Percentiles rank a stretch among this genome's conserved stretches.
These are phyloP conservation scores for Coluber constrictor DNA, from an alignment of 2,797 vertebrate genomes.

Conservation along the genomic window DNA sequence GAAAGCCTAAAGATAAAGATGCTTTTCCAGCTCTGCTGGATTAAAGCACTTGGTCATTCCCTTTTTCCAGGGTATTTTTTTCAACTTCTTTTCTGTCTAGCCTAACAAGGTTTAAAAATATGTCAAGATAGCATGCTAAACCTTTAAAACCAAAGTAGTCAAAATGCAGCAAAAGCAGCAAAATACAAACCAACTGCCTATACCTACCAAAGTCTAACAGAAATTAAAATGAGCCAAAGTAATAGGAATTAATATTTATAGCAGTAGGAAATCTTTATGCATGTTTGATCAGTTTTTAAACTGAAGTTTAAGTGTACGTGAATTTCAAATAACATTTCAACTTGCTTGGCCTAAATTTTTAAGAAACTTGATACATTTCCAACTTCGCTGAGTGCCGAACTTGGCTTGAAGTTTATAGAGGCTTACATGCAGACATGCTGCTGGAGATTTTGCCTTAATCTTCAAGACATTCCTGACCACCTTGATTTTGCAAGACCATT, in stretches of 20 bases:
- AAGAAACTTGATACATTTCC: not conserved
- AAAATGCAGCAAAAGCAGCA: not conserved
- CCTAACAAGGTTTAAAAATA: not conserved
- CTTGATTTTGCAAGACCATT: not conserved
- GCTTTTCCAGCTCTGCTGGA: not conserved
- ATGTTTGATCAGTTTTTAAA: not conserved
- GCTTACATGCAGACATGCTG: not conserved
- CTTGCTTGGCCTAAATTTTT: not conserved
- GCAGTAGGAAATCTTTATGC: not conserved
- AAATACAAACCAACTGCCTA: not conserved
- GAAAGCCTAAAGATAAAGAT: not conserved
- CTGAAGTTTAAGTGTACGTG: not conserved
- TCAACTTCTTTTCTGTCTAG: not conserved
- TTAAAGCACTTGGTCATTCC: not conserved
- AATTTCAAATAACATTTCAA: not conserved
- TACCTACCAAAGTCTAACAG: not conserved
- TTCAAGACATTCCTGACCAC: not conserved
- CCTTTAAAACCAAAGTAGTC: not conserved
- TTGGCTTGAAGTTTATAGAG: not conserved
- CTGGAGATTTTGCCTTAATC: not conserved
- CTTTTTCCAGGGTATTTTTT: not conserved
- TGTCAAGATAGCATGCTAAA: not conserved
- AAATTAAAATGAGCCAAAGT: not conserved
- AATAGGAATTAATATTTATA: not conserved
- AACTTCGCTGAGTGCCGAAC: not conserved